Base-by-base conservation (phyloP, 1,140 invertebrate genomes). In the Zaprionus africanus region DNA sequence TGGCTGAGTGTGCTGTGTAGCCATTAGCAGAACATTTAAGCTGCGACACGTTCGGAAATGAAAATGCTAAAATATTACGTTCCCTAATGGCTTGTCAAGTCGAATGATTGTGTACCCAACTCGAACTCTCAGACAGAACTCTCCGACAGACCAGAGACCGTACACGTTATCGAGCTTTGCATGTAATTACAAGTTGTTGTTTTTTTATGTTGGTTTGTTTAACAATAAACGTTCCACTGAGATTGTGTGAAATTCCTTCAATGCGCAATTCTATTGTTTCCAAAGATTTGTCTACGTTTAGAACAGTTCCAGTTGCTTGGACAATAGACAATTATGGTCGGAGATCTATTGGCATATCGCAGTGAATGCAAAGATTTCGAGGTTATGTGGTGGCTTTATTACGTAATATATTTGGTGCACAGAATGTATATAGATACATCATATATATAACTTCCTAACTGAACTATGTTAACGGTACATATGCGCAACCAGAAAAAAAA, bases 191-290 rank as follows among this genome's bases (percentile, higher is more conserved):
- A 34, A 63, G 28, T 24, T 34, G 6, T 46, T n/a, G 4, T 26
- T 26, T 26, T 26, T 34, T 34, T 34, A 11, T 34, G 31, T 34
- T 34, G 31, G 31, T n/a, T 63, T 46, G 24, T 49, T n/a, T n/a
- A 41, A 43, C 12, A 60, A 60, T 4, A 60, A 61, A 46, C n/a
- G 38, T 49, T 58, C 38, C 5, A 11, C 24, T 56, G 26, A 58
- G 56, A 38, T 58, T 58, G 56, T 58, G 56, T 58, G 56, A 58
- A 58, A 58, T 58, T 58, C 56, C 31, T 34, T 5, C 17, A 34
- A 26, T 34, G 36, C 34, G 36, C 22, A 58, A 58, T 58, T 51
- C 46, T 13, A 51, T 51, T 51, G 46, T 51, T 51, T 51, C 17
- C 46, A 12, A 24, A 49, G 41, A 43, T 43, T 43, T 43, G 41